Evolutionary conservation across 2,888 invertebrate species (phyloP).

Genomic region (Neria commutata): DNA sequence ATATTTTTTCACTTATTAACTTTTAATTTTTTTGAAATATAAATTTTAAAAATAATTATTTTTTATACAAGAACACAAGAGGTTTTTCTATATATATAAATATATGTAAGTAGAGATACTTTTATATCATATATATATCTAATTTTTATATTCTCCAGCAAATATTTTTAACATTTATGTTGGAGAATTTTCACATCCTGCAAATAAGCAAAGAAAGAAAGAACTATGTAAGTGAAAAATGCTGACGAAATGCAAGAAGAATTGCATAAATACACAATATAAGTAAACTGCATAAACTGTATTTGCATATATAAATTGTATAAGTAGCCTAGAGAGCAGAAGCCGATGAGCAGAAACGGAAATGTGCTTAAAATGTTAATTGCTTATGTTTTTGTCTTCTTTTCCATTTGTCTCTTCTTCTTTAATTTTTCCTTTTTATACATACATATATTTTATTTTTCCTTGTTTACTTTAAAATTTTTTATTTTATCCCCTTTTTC

Average conservation of each 20-base stretch:
- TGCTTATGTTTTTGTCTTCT: neutral
- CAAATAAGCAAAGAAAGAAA: conserved; percentile 23
- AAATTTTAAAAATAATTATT: conserved; percentile 19
- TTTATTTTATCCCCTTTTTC: neutral
- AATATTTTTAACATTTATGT: conserved; percentile 27
- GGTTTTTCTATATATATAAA: neutral
- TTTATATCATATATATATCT: conserved; percentile 23
- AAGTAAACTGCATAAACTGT: neutral
- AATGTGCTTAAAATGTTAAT: conserved; percentile 3
- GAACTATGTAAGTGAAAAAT: conserved; percentile 9
- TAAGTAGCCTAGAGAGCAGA: neutral
- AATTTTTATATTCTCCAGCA: conserved; percentile 29
- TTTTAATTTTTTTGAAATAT: conserved; percentile 19
- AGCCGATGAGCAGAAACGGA: conserved; percentile 1
- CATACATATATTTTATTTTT: conserved; percentile 4
- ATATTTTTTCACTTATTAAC: conserved; percentile 14
- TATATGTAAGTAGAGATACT: conserved; percentile 1
- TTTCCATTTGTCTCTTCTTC: neutral
- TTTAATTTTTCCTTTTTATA: neutral
- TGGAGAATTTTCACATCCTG: conserved; percentile 44
- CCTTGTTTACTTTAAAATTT: neutral
- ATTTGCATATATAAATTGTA: neutral
- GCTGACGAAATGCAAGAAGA: too few species aligned
- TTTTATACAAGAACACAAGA: neutral
- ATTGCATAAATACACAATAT: neutral